Percentiles rank a stretch among this genome's conserved stretches.
phyloP scores from a whole-genome alignment of 2,113 vertebrate genomes.

The Hippolais icterina region DNA sequence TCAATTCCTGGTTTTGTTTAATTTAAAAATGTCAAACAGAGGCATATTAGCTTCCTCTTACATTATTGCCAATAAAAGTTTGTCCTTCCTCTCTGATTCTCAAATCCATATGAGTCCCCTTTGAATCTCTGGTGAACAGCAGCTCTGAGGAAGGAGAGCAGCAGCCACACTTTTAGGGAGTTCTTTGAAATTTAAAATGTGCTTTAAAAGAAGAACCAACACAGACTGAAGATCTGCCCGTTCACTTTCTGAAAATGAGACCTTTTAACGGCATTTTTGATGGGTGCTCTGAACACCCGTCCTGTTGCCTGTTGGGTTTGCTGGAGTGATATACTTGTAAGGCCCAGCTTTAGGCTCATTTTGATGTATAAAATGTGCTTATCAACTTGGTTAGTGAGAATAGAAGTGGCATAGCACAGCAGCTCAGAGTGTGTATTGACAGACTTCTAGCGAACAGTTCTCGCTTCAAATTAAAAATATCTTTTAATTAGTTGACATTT shows the following conservation, averaged over 20 bases:
- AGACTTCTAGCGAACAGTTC: not conserved
- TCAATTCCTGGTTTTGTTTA: not conserved
- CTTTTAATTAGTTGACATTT: not conserved
- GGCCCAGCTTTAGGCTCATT: not conserved
- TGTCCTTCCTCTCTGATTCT: not conserved
- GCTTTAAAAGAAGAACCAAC: not conserved
- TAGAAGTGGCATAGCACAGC: not conserved
- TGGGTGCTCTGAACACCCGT: accelerated
- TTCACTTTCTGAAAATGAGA: not conserved
- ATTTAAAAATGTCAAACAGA: not conserved
- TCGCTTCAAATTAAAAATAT: not conserved
- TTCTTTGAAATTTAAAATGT: not conserved
- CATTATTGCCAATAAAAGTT: not conserved
- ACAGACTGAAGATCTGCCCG: not conserved
- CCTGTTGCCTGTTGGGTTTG: not conserved
- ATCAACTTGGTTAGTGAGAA: not conserved
- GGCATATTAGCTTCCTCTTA: not conserved
- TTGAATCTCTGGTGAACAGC: not conserved
- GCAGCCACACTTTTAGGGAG: not conserved
- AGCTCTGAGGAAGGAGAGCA: not conserved
- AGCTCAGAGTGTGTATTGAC: not conserved
- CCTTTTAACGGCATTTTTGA: not conserved
- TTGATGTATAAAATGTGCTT: not conserved
- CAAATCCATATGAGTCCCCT: accelerated
- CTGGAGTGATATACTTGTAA: not conserved